Evolutionary conservation across 2,113 vertebrate genomes (phyloP).

Genomic region (Pollimyrus isidori): DNA sequence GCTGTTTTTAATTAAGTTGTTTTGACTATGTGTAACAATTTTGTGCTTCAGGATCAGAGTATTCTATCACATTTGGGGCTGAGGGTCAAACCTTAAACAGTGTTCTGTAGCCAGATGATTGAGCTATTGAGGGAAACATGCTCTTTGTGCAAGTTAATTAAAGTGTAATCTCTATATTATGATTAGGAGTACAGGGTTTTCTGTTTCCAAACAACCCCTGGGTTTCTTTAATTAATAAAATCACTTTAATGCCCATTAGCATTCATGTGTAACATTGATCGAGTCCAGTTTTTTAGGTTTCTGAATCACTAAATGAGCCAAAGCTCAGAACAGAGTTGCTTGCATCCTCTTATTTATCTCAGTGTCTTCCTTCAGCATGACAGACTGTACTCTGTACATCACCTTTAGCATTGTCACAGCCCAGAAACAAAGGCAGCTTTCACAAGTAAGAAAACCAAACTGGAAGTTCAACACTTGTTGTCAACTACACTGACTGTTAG

Average conservation of each 20-base stretch:
- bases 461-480: background rate
- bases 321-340: background rate
- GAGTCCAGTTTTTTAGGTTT: background rate
- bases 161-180: background rate
- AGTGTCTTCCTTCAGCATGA: background rate
- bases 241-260: background rate
- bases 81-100: conserved; percentile 15
- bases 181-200: background rate
- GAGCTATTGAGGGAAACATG: background rate
- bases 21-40: conserved; percentile 49
- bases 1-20: conserved; percentile 49
- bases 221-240: conserved; percentile 5
- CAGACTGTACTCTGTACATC: background rate
- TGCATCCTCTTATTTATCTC: background rate
- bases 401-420: background rate
- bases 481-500: background rate
- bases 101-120: conserved; percentile 1
- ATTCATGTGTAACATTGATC: background rate
- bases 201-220: background rate
- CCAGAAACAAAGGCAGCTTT: background rate
- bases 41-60: conserved; percentile 40
- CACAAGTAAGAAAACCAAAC: background rate
- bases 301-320: background rate
- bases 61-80: conserved; percentile 44
- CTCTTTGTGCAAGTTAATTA: conserved; percentile 17